Conservation (phyloP, 2,888 invertebrate species). For the Scaptodrosophila latifasciaeformis region DNA sequence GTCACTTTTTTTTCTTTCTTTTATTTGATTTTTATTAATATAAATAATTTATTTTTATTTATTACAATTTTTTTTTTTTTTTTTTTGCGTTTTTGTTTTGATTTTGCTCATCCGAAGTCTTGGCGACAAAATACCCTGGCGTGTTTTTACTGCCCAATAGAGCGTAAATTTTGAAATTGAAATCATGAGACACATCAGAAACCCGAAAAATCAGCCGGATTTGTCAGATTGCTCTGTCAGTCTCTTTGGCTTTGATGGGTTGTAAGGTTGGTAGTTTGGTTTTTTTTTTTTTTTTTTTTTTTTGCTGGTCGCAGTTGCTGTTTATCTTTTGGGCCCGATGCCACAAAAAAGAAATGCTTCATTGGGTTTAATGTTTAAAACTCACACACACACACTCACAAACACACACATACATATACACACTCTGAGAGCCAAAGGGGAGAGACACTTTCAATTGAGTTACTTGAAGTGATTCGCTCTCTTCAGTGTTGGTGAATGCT, state of each 20-base stretch:
- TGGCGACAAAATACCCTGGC: background rate
- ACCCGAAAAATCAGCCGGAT: background rate
- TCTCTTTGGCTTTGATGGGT: no score
- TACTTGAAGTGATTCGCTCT: no score
- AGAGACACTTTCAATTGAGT: no score
- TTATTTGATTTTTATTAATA: background rate
- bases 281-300: no score
- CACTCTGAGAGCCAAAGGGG: background rate
- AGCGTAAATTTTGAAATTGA: conserved; percentile 64
- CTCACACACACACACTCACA: background rate
- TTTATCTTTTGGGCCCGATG: conserved; percentile 39
- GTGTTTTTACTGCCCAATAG: conserved; percentile 53
- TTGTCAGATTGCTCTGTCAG: no score
- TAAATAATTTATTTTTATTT: no score
- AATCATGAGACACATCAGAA: conserved; percentile 41
- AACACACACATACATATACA: background rate
- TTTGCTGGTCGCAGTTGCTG: conserved; percentile 24
- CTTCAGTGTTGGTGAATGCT: no score
- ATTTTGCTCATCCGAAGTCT: background rate
- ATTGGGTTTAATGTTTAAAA: conserved; percentile 50
- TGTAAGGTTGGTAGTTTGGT: no score
- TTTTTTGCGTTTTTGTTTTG: no score
- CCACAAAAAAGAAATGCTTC: conserved; percentile 43
- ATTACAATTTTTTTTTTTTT: conserved; percentile 58
- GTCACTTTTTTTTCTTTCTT: conserved; percentile 47